Base-by-base conservation (phyloP, 2,888 invertebrate species). In the Pollenia labialis region DNA sequence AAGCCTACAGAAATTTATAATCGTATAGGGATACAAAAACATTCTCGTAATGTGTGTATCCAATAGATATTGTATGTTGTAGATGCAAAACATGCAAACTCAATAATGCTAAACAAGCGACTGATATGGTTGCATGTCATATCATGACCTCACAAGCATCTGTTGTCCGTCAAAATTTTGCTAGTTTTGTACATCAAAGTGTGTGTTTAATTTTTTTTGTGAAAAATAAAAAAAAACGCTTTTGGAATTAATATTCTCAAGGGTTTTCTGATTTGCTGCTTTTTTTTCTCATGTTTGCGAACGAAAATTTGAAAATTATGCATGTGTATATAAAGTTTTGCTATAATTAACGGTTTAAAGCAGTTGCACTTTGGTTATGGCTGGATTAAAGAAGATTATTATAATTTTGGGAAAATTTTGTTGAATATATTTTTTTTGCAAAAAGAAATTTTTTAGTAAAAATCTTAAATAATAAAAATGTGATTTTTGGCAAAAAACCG, bases 151-250 rank as follows among this genome's bases (percentile, higher is more conserved):
- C 23, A 18, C 40, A 75, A 52, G 42, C 75, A 14, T 18, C 10
- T 64, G 54, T 64, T 76, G 48, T 54, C 18, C 76, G 40, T 64
- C 64, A 54, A 76, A 18, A 75, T 52, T 52, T 46, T 12, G 40
- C 58, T 6, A 16, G 42, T 16, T 71, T 7, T 9, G 23, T 46
- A 11, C 18, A 4, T 44, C 32, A 6, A 32, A 32, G 32, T 58
- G 11, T 23, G n/a, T 1, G 8, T 44, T 12, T 72, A 11, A 10
- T 7, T 42, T 62, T 40, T 18, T 50, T 1, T 60, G 14, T 18
- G 18, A 42, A 18, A 44, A 11, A 18, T 42, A 12, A 6, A 58
- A 54, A 18, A 4, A 18, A 11, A 58, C 11, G 8, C 4, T 7
- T 32, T 58, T 58, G 32, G 66, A 18, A 48, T 66, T 66, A 66